phyloP scores from a whole-genome alignment of 2,113 vertebrate genomes.

The Malaclemys terrapin region DNA sequence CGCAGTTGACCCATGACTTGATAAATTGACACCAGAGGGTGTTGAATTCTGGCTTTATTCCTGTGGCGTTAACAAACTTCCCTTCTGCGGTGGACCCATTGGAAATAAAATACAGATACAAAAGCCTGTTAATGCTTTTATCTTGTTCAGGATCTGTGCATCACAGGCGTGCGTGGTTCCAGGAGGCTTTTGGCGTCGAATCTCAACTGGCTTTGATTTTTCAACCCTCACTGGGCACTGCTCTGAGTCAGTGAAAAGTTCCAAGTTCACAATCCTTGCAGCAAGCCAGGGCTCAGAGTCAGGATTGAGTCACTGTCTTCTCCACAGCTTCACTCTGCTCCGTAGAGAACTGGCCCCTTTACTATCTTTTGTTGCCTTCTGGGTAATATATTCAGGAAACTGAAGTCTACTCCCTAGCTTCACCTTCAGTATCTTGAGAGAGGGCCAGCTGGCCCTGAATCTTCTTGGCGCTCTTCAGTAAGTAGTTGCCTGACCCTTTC shows the following conservation, averaged over 20 bases:
- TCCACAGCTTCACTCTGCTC: background rate
- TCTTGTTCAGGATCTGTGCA: background rate
- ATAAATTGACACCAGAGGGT: constrained; percentile 47
- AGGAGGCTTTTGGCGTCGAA: background rate
- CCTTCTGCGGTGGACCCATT: background rate
- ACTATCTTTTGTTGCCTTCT: background rate
- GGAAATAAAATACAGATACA: constrained; percentile 29
- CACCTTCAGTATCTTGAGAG: background rate
- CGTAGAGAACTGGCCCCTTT: background rate
- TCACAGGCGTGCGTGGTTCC: background rate
- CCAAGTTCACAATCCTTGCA: background rate
- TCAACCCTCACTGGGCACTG: background rate
- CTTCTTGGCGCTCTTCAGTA: background rate
- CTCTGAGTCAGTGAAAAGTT: background rate
- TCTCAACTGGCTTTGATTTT: constrained; percentile 10
- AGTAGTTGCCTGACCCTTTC: background rate
- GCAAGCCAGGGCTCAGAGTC: background rate
- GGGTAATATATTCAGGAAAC: background rate
- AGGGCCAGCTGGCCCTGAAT: background rate
- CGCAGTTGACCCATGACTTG: constrained; percentile 39
- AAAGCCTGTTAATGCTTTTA: background rate
- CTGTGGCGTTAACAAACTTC: constrained; percentile 25
- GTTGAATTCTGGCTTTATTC: background rate
- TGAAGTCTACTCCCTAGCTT: background rate
- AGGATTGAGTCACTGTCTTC: background rate